Evolutionary conservation across 2,113 vertebrate species (phyloP).

Genomic region (Seriola quinqueradiata): DNA sequence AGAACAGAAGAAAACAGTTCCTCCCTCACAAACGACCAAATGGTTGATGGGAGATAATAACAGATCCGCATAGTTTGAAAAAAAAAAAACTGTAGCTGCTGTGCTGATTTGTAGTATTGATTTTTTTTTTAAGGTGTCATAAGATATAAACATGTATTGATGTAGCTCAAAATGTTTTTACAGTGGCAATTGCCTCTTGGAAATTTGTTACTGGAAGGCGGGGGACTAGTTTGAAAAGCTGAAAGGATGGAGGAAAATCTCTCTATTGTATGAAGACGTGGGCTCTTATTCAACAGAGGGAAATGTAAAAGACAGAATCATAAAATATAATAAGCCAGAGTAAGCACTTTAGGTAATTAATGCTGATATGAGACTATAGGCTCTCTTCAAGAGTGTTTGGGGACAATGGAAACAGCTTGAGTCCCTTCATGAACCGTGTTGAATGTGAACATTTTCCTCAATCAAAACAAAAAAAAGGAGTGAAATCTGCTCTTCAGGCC

Average conservation of each 20-base stretch:
- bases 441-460: slow-evolving; percentile 28
- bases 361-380: slow-evolving; percentile 18
- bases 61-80: slow-evolving; percentile 3
- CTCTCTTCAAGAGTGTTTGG: slow-evolving; percentile 8
- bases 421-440: slow-evolving; percentile 3
- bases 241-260: not conserved
- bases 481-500: not conserved
- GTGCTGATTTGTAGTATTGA: slow-evolving; percentile 29
- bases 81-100: slow-evolving; percentile 3
- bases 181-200: not conserved
- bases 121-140: slow-evolving; percentile 16
- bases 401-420: slow-evolving; percentile 17
- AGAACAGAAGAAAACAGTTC: slow-evolving; percentile 3
- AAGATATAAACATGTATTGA: slow-evolving; percentile 13
- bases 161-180: slow-evolving; percentile 7
- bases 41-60: slow-evolving; percentile 20
- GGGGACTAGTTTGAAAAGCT: slow-evolving; percentile 9
- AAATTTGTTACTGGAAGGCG: not conserved
- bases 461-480: slow-evolving; percentile 24
- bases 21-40: slow-evolving; percentile 37
- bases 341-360: slow-evolving; percentile 19
- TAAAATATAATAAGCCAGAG: slow-evolving; percentile 11
- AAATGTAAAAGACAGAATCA: not conserved
- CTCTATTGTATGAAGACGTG: not conserved
- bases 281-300: not conserved